These are phyloP conservation scores for Borostomias antarcticus DNA, from an alignment of 2,797 vertebrate genomes.

Conservation along the genomic window DNA sequence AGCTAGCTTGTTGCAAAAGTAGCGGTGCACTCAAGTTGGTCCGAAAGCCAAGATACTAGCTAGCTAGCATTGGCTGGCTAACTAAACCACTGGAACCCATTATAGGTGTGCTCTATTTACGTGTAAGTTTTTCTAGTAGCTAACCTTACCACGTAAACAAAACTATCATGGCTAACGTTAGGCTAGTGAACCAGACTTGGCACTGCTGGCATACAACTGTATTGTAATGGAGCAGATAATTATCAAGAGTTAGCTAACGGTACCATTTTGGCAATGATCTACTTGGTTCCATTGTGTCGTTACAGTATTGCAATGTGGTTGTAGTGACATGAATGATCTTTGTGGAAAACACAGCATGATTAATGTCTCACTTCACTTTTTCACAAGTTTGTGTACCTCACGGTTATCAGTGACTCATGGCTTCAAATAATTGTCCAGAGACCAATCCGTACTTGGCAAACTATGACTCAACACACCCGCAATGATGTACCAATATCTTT, in stretches of 20 bases:
- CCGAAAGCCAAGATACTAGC: too few species aligned
- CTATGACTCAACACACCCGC: not conserved
- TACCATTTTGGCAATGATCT: too few species aligned
- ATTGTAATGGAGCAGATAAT: too few species aligned
- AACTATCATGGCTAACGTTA: not conserved
- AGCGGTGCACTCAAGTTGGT: too few species aligned
- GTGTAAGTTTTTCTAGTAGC: not conserved
- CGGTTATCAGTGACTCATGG: not conserved
- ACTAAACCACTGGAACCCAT: too few species aligned
- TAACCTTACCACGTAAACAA: not conserved
- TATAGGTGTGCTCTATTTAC: too few species aligned
- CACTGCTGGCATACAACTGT: not conserved
- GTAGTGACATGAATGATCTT: not conserved
- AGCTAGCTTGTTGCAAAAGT: not conserved
- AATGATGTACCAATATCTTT: not conserved
- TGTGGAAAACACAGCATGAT: too few species aligned
- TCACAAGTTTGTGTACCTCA: not conserved
- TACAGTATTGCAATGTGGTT: not conserved
- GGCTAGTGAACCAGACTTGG: not conserved
- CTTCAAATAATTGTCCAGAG: not conserved
- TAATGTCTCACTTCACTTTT: too few species aligned
- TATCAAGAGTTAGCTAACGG: too few species aligned
- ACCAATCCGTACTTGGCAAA: not conserved
- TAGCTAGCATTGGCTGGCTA: too few species aligned
- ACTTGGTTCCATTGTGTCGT: too few species aligned